These are phyloP conservation scores for Bemisia tabaci DNA, from an alignment of 1,140 invertebrate genomes.

Conservation along the genomic window DNA sequence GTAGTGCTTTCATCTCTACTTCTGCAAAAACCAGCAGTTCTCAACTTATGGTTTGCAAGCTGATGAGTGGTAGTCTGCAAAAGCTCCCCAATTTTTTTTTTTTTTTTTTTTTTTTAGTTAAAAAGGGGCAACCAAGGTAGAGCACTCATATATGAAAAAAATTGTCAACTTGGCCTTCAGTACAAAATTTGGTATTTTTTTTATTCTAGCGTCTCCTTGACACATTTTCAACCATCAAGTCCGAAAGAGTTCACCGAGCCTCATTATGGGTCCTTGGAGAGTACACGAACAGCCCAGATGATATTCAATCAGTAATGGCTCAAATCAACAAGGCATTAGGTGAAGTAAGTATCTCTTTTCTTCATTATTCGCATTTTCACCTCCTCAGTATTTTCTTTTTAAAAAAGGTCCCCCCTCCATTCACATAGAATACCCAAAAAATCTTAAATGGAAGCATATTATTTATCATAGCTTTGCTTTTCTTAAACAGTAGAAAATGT, in stretches of 20 bases:
- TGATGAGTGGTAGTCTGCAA: too few species aligned
- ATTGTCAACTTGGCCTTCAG: neutral
- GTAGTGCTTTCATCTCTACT: too few species aligned
- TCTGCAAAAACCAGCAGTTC: too few species aligned
- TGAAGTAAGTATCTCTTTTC: conserved; percentile 37
- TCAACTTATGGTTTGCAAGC: too few species aligned
- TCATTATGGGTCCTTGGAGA: conserved; percentile 98
- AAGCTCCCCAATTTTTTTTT: too few species aligned
- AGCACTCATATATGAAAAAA: conserved; percentile 7
- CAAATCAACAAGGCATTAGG: conserved; percentile 63
- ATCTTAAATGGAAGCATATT: neutral
- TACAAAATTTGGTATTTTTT: conserved; percentile 12
- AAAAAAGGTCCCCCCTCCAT: too few species aligned
- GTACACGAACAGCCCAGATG: conserved; percentile 64
- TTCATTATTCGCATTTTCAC: too few species aligned
- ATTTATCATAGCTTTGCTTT: too few species aligned
- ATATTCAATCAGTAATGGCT: conserved; percentile 66
- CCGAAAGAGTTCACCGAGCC: conserved; percentile 76
- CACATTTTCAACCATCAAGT: conserved; percentile 66
- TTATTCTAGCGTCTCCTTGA: conserved; percentile 55
- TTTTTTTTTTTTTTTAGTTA: too few species aligned
- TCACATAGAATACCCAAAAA: too few species aligned
- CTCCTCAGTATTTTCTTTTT: too few species aligned
- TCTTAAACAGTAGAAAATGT: too few species aligned
- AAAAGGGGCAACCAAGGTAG: neutral